A percentile compares a stretch with the other conserved stretches of the same genome.
Conservation (phyloP, 2,888 invertebrate genomes). For the Steinernema carpocapsae region DNA sequence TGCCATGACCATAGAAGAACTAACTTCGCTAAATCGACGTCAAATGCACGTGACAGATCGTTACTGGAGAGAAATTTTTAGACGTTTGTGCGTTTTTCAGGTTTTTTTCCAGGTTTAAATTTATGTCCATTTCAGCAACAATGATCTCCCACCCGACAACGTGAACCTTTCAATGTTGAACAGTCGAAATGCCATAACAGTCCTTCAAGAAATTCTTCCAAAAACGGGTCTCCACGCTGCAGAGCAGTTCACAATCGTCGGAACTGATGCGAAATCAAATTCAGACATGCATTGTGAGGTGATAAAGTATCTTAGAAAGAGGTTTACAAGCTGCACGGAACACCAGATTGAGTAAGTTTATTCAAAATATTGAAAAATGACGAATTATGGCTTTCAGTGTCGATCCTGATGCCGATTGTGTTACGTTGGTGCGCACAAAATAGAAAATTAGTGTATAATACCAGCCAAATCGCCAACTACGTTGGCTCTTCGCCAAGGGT, state of each 20-base stretch:
- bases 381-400: neutral
- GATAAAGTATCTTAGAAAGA: neutral
- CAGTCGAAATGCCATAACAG: neutral
- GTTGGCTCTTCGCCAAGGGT: no score
- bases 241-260: neutral
- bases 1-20: constrained; percentile 1
- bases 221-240: neutral
- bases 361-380: neutral
- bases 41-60: neutral
- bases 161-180: neutral
- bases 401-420: neutral
- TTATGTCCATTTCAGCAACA: neutral
- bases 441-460: neutral
- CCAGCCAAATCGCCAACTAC: no score
- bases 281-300: constrained; percentile 8
- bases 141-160: constrained; percentile 18
- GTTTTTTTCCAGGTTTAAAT: no score
- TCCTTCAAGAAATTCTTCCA: constrained; percentile 3
- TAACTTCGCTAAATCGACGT: neutral
- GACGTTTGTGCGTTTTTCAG: neutral
- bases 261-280: neutral
- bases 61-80: constrained; percentile 11
- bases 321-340: neutral
- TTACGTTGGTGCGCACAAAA: neutral
- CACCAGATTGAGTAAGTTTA: constrained; percentile 1